Evolutionary conservation across 2,797 vertebrate genomes (phyloP).

Genomic region (Distichodus sexfasciatus): DNA sequence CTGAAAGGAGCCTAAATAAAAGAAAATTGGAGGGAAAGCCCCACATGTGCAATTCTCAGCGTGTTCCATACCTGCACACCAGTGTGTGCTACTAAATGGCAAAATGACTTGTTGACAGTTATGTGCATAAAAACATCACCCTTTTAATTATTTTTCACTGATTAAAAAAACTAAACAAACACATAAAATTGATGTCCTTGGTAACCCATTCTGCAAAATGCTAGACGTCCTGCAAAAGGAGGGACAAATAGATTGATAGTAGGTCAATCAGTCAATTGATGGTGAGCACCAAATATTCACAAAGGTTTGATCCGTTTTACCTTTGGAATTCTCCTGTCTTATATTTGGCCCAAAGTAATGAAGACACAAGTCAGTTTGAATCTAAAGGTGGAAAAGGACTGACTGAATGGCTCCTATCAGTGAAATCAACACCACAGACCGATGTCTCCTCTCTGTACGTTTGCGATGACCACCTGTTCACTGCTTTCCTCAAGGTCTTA

Average conservation of each 20-base stretch:
- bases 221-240: too few species aligned
- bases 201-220: too few species aligned
- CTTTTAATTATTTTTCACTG: too few species aligned
- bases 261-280: too few species aligned
- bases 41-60: not conserved
- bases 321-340: conserved; percentile 47
- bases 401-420: conserved; percentile 63
- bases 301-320: too few species aligned
- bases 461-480: conserved; percentile 75
- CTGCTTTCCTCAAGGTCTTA: conserved; percentile 24
- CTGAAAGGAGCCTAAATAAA: conserved; percentile 24
- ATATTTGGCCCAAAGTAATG: conserved; percentile 49
- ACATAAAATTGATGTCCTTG: too few species aligned
- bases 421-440: conserved; percentile 72
- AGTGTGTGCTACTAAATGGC: conserved; percentile 4
- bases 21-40: conserved; percentile 5
- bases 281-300: too few species aligned
- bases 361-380: conserved; percentile 56
- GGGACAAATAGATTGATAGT: too few species aligned
- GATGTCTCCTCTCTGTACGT: conserved; percentile 61
- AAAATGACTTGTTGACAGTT: conserved; percentile 23
- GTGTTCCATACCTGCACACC: not conserved
- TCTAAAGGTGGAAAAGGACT: conserved; percentile 73
- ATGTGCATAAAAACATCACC: not conserved
- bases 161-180: too few species aligned